Evolutionary conservation across 1,140 invertebrate genomes (phyloP).

Genomic region (Bombus terrestris): DNA sequence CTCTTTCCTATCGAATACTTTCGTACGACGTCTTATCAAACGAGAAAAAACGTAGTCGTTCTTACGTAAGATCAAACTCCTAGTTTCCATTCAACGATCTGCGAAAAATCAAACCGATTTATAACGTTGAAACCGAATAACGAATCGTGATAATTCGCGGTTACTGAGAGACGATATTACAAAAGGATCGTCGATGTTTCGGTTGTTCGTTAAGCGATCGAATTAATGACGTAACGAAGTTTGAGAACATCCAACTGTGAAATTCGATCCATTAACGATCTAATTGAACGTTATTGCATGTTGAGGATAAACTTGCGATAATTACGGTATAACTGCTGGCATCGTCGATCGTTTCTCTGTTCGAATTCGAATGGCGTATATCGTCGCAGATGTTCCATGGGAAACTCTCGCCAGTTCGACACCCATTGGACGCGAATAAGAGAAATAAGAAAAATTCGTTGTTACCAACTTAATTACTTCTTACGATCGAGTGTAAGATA

Average conservation of each 20-base stretch:
- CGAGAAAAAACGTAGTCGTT: neutral
- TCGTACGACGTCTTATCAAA: neutral
- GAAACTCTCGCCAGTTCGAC: neutral
- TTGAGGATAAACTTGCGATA: constrained; percentile 67
- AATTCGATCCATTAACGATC: constrained; percentile 74
- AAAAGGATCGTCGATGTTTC: neutral
- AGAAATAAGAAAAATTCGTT: constrained; percentile 24
- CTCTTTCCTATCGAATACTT: neutral
- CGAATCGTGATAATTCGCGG: neutral
- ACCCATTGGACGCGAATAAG: neutral
- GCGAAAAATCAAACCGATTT: constrained; percentile 3
- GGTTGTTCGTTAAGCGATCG: constrained; percentile 66
- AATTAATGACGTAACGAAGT: neutral
- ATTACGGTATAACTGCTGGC: constrained; percentile 43
- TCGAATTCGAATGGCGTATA: constrained; percentile 7
- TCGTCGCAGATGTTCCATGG: neutral
- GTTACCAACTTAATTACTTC: constrained; percentile 29
- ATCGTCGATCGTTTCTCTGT: neutral
- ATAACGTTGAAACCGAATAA: neutral
- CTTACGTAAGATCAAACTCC: neutral
- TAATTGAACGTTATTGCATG: constrained; percentile 73
- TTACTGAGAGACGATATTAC: constrained; percentile 33
- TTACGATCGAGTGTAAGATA: constrained; percentile 32
- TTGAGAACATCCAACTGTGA: constrained; percentile 39
- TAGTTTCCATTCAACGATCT: neutral